Evolutionary conservation across 2,113 vertebrate species (phyloP).

Genomic region (Holacanthus passer): DNA sequence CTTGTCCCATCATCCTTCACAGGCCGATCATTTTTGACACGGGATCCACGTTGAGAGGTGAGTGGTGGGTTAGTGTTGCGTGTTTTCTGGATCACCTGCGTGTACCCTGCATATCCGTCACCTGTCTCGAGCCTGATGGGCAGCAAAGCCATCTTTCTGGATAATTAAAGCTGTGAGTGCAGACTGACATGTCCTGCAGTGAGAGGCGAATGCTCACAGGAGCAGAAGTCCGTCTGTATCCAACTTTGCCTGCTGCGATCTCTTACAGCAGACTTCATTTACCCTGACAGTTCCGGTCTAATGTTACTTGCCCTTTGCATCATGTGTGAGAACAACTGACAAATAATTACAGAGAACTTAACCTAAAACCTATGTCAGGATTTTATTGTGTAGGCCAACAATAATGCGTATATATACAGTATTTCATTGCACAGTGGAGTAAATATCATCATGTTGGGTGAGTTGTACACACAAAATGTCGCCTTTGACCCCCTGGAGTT

Average conservation of each 20-base stretch:
- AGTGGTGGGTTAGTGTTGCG: constrained; percentile 17
- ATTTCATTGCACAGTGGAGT: constrained; percentile 11
- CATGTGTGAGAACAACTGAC: background rate
- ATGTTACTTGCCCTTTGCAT: background rate
- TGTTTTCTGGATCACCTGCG: constrained; percentile 43
- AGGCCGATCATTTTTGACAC: constrained; percentile 21
- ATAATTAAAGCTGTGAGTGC: constrained; percentile 62
- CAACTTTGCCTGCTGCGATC: constrained; percentile 15
- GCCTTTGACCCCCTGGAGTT: constrained; percentile 44
- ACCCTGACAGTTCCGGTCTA: background rate
- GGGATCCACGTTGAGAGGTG: constrained; percentile 26
- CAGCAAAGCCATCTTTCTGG: constrained; percentile 56
- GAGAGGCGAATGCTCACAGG: constrained; percentile 56
- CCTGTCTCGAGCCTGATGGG: constrained; percentile 40
- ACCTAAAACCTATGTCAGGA: background rate
- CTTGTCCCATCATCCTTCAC: constrained; percentile 15
- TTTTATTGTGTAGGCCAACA: background rate
- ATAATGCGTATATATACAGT: background rate
- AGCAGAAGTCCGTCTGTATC: constrained; percentile 46
- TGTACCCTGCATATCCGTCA: constrained; percentile 30
- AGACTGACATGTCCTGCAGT: constrained; percentile 53
- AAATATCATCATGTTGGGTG: constrained; percentile 34
- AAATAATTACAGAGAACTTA: background rate
- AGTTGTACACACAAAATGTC: constrained; percentile 12
- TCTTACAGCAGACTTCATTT: constrained; percentile 15